Percentiles rank a stretch among this genome's conserved stretches.
Conservation (phyloP, 23 tunicate genomes). For the Aplidium turbinatum region DNA sequence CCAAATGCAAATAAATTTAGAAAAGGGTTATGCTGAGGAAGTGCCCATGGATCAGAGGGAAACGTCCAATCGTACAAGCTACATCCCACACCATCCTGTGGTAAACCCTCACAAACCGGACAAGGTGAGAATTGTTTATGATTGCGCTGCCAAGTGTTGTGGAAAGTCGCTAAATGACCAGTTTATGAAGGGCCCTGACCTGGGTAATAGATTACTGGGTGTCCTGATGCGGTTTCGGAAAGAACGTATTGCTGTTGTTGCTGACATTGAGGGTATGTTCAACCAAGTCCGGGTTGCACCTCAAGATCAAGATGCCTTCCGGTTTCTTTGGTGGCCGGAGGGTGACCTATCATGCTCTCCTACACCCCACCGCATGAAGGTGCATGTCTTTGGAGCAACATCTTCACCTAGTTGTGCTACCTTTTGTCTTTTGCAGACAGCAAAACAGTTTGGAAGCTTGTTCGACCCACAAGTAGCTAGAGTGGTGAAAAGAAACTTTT, state of each 20-base stretch:
- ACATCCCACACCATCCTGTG: conserved; percentile 22
- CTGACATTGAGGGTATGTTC: conserved; percentile 35
- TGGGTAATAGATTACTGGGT: conserved; percentile 28
- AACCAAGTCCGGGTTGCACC: conserved; percentile 32
- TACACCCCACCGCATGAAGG: conserved; percentile 16
- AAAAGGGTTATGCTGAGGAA: not conserved
- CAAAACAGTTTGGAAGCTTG: not conserved
- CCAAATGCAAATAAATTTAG: not conserved
- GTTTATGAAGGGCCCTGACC: conserved; percentile 39
- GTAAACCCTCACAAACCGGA: conserved; percentile 16
- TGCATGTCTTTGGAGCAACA: conserved; percentile 39
- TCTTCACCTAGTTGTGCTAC: conserved; percentile 21
- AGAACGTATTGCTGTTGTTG: conserved; percentile 18
- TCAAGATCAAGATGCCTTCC: conserved; percentile 9
- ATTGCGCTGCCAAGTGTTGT: conserved; percentile 8
- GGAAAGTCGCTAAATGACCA: not conserved
- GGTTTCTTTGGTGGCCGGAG: conserved; percentile 35
- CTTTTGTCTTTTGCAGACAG: conserved; percentile 9
- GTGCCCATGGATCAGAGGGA: not conserved
- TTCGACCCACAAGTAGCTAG: conserved; percentile 6
- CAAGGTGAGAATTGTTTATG: conserved; percentile 23
- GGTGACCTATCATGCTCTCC: conserved; percentile 4
- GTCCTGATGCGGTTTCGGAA: conserved; percentile 32
- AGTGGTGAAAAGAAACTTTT: conserved; percentile 15
- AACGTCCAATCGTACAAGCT: not conserved